Evolutionary conservation across 2,888 invertebrate species (phyloP).

Genomic region (Synergus gifuensis): DNA sequence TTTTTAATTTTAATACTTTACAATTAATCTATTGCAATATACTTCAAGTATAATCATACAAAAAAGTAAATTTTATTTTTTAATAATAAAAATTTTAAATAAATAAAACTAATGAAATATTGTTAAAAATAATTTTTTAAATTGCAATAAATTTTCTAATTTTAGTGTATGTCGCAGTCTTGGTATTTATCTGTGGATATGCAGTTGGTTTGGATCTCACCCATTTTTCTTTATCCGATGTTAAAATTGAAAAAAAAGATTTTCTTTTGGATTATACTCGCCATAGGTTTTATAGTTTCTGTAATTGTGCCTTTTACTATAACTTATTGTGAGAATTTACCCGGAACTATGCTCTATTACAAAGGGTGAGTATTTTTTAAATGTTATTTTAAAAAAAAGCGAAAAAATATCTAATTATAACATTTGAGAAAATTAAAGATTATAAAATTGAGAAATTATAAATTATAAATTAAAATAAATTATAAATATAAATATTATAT

Average conservation of each 20-base stretch:
- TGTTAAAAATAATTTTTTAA: no score
- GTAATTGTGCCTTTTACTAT: slow-evolving; percentile 66
- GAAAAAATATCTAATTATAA: background rate
- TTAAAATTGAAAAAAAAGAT: slow-evolving; percentile 60
- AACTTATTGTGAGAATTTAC: slow-evolving; percentile 63
- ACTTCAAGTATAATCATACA: background rate
- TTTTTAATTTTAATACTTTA: background rate
- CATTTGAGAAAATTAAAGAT: no score
- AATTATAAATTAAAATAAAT: no score
- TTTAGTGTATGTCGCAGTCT: slow-evolving; percentile 80
- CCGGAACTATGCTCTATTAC: slow-evolving; percentile 72
- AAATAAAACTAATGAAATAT: no score
- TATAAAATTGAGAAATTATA: no score
- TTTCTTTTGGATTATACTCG: slow-evolving; percentile 61
- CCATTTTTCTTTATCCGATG: slow-evolving; percentile 71
- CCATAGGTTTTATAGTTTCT: slow-evolving; percentile 61
- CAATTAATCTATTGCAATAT: background rate
- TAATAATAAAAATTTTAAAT: no score
- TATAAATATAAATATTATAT: no score
- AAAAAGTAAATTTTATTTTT: no score
- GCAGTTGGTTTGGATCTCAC: slow-evolving; percentile 72
- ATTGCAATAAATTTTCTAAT: slow-evolving; percentile 44
- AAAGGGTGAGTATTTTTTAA: slow-evolving; percentile 64
- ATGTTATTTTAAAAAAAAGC: background rate
- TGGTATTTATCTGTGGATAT: slow-evolving; percentile 79